These are phyloP conservation scores for Amniataba percoides DNA, from an alignment of 2,797 vertebrate species.

Conservation along the genomic window DNA sequence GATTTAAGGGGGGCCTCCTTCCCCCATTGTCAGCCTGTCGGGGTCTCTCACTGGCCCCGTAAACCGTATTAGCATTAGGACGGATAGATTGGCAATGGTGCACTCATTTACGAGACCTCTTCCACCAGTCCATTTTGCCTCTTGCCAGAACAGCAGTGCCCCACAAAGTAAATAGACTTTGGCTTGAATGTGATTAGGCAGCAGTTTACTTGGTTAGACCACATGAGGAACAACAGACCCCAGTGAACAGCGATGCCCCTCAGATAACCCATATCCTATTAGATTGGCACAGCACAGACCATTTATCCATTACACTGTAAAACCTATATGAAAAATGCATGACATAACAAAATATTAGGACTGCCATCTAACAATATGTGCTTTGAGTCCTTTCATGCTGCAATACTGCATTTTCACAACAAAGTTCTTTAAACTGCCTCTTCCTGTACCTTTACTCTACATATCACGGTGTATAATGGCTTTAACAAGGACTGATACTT, in stretches of 20 bases:
- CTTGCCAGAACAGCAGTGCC: constrained; percentile 75
- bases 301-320: constrained; percentile 78
- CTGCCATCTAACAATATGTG: background rate
- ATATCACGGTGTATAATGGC: background rate
- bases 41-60: constrained; percentile 65
- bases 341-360: constrained; percentile 32
- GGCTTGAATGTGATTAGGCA: constrained; percentile 85
- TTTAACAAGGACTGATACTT: constrained; percentile 17
- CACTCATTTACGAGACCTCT: constrained; percentile 64
- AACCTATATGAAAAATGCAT: constrained; percentile 46
- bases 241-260: constrained; percentile 76
- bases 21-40: constrained; percentile 79
- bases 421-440: background rate
- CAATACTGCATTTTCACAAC: background rate
- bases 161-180: constrained; percentile 81
- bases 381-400: background rate
- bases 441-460: background rate
- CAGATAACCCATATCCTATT: constrained; percentile 86
- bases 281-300: constrained; percentile 68
- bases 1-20: constrained; percentile 77
- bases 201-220: constrained; percentile 83
- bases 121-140: constrained; percentile 63
- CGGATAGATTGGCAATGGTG: constrained; percentile 69
- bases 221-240: constrained; percentile 83
- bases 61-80: constrained; percentile 81